Percentiles rank a stretch among this genome's conserved stretches.
Conservation (phyloP, 2,113 vertebrate genomes). For the Nothocercus nigrocapillus region DNA sequence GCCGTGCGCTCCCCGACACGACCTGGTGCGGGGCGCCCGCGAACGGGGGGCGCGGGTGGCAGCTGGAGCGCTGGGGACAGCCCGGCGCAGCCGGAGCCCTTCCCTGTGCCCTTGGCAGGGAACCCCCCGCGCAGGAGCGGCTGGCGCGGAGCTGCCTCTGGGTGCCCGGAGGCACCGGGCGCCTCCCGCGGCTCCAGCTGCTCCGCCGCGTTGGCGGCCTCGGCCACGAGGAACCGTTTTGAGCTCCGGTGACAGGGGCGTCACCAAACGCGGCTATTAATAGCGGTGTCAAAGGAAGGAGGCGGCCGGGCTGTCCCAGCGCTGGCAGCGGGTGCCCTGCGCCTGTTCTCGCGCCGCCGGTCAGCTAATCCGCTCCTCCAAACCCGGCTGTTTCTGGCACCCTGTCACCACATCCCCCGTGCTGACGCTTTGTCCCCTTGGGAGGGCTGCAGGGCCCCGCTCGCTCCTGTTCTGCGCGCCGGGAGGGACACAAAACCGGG, state of each 20-base stretch:
- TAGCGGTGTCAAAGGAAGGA: background rate
- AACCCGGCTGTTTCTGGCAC: background rate
- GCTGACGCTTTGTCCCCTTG: background rate
- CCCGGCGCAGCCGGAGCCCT: background rate
- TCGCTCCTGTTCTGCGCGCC: accelerated
- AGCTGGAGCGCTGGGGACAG: too few species aligned
- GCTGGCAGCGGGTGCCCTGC: background rate
- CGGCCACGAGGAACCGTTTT: background rate
- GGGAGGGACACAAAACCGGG: background rate
- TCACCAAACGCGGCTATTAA: slow-evolving; percentile 28
- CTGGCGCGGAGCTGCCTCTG: background rate
- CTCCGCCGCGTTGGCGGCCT: background rate
- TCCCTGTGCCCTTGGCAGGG: background rate
- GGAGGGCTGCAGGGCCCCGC: background rate
- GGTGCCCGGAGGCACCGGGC: background rate
- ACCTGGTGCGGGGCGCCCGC: too few species aligned
- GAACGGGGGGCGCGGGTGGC: too few species aligned
- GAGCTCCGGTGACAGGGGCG: slow-evolving; percentile 26
- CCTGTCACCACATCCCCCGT: slow-evolving; percentile 6
- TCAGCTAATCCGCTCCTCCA: slow-evolving; percentile 26
- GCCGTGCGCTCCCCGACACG: background rate
- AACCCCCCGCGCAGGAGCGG: background rate
- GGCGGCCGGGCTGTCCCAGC: background rate
- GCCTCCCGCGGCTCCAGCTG: background rate
- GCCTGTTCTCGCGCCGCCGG: slow-evolving; percentile 1